Conservation (phyloP, 2,797 vertebrate genomes). For the Chelon labrosus region DNA sequence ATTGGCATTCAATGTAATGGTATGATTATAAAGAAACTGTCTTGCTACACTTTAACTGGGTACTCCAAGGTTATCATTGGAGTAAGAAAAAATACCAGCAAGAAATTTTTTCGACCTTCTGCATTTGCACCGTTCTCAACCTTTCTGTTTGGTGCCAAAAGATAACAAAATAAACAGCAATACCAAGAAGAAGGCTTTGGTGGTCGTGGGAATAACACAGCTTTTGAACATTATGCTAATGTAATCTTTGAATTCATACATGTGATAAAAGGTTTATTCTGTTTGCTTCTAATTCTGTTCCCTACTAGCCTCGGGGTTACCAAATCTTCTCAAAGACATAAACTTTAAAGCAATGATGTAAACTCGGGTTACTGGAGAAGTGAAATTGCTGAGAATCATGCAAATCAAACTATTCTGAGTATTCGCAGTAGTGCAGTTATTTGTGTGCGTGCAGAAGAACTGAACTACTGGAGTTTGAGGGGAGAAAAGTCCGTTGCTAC, state of each 20-base stretch:
- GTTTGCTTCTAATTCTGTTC: conserved; percentile 8
- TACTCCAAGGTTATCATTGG: not conserved
- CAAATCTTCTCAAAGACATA: not conserved
- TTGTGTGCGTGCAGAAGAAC: conserved; percentile 11
- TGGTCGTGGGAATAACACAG: not conserved
- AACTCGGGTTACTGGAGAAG: conserved; percentile 33
- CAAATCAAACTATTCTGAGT: conserved; percentile 53
- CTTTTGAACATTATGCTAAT: not conserved
- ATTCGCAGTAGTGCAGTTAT: conserved; percentile 40
- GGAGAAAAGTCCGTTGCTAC: conserved; percentile 31
- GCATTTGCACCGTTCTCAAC: not conserved
- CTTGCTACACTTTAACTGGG: not conserved
- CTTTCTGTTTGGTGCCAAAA: conserved; percentile 5
- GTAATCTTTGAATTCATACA: not conserved
- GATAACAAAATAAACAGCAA: not conserved
- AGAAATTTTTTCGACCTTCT: not conserved
- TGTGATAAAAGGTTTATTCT: not conserved
- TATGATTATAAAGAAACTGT: not conserved
- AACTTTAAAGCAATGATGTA: not conserved
- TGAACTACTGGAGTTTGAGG: conserved; percentile 11
- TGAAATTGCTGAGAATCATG: conserved; percentile 49
- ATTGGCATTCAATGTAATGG: conserved; percentile 11
- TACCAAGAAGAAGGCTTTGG: no score
- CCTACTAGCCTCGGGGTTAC: not conserved
- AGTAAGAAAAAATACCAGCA: not conserved